Conservation (phyloP, 2,888 invertebrate genomes). For the Lottia gigantea region DNA sequence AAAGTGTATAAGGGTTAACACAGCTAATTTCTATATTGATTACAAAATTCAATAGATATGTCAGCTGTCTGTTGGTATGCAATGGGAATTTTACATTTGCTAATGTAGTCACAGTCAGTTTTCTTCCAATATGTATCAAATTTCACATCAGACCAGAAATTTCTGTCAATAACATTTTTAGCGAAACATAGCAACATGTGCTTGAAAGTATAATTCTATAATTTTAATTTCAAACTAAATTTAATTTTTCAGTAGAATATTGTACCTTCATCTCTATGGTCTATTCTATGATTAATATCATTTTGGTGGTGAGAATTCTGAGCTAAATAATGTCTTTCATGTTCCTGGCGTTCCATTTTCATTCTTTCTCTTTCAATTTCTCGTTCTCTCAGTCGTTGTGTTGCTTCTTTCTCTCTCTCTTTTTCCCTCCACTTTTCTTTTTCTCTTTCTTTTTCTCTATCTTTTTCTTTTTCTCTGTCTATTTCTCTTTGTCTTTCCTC, state of each 20-base stretch:
- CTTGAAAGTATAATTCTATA: too few relatives aligned
- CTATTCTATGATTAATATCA: background rate
- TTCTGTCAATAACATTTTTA: too few relatives aligned
- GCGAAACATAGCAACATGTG: too few relatives aligned
- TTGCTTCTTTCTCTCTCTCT: slow-evolving; percentile 71
- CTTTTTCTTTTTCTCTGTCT: slow-evolving; percentile 38
- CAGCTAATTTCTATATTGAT: too few relatives aligned
- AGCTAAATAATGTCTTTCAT: background rate
- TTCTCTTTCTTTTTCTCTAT: slow-evolving; percentile 73
- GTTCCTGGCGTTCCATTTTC: slow-evolving; percentile 23
- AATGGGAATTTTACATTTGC: too few relatives aligned
- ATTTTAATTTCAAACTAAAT: background rate
- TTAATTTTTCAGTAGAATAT: background rate
- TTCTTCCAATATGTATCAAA: too few relatives aligned
- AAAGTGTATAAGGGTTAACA: too few relatives aligned
- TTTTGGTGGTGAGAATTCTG: background rate
- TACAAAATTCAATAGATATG: too few relatives aligned
- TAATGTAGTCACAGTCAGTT: too few relatives aligned
- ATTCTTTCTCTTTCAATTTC: slow-evolving; percentile 32
- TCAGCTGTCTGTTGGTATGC: too few relatives aligned
- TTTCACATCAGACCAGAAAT: too few relatives aligned
- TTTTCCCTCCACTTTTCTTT: slow-evolving; percentile 62
- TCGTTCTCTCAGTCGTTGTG: slow-evolving; percentile 31
- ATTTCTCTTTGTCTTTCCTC: slow-evolving; percentile 48
- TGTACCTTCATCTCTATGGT: background rate